These are phyloP conservation scores for Merodon equestris DNA, from an alignment of 2,888 invertebrate genomes.

Conservation along the genomic window DNA sequence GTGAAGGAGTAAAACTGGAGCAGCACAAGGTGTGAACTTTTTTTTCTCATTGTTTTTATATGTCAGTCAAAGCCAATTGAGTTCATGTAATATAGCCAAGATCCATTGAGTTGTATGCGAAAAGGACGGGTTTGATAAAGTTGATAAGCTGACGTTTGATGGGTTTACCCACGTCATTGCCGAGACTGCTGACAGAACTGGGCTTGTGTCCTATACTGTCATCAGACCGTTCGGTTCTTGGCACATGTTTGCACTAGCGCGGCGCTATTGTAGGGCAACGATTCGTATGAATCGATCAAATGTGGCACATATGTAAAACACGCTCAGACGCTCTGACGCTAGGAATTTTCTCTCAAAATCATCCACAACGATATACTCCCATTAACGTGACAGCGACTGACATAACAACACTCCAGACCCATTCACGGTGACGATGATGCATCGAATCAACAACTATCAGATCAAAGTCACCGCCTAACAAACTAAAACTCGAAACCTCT, in stretches of 20 bases:
- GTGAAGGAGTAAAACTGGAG: slow-evolving; percentile 51
- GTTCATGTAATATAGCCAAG: no score
- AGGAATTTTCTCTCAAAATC: background rate
- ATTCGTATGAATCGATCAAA: background rate
- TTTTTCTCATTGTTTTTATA: slow-evolving; percentile 73
- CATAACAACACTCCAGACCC: slow-evolving; percentile 36
- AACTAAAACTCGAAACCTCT: slow-evolving; percentile 69
- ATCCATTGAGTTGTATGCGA: no score
- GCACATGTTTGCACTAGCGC: no score
- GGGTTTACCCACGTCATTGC: no score
- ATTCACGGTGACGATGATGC: slow-evolving; percentile 42
- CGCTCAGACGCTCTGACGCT: slow-evolving; percentile 48
- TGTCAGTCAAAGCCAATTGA: slow-evolving; percentile 48
- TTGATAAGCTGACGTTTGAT: no score
- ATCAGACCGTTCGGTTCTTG: background rate
- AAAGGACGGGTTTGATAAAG: no score
- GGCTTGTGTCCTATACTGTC: no score
- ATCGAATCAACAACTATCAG: slow-evolving; percentile 54
- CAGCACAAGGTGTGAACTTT: slow-evolving; percentile 65
- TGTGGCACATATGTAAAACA: background rate
- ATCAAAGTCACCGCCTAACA: slow-evolving; percentile 73
- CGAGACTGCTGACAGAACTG: no score
- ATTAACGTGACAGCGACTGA: slow-evolving; percentile 50
- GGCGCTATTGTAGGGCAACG: no score
- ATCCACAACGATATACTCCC: background rate